Percentiles rank a stretch among this genome's conserved stretches.
Evolutionary conservation across 2,113 vertebrate species (phyloP).

Genomic region (Euleptes europaea): DNA sequence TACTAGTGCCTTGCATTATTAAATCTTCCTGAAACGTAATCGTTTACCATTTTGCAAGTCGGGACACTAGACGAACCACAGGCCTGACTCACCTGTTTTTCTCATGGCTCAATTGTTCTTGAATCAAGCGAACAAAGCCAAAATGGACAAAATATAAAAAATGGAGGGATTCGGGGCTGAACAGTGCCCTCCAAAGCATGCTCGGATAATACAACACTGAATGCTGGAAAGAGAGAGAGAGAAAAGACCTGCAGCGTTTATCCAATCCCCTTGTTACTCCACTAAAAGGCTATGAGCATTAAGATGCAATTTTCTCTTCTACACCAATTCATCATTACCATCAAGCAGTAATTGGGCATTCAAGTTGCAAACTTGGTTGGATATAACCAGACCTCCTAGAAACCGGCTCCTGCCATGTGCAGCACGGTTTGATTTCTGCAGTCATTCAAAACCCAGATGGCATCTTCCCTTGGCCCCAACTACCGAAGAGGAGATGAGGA

Average conservation of each 20-base stretch:
- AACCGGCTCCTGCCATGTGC: neutral
- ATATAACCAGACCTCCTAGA: neutral
- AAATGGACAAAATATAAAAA: neutral
- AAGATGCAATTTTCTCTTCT: neutral
- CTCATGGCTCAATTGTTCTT: no score
- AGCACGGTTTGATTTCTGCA: neutral
- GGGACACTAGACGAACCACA: no score
- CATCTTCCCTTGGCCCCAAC: neutral
- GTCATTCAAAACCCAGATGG: neutral
- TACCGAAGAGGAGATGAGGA: neutral
- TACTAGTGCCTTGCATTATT: neutral
- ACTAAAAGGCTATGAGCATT: neutral
- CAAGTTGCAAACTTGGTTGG: neutral
- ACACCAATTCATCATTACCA: neutral
- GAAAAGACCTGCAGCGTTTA: neutral
- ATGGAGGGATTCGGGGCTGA: constrained; percentile 13
- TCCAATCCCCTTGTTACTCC: neutral
- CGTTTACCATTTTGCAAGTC: no score
- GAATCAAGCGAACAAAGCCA: no score
- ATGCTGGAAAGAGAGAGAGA: neutral
- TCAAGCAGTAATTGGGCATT: neutral
- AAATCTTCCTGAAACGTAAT: no score
- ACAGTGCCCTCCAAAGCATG: neutral
- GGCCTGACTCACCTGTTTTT: no score
- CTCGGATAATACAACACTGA: neutral